Evolutionary conservation across 1,140 invertebrate species (phyloP), one percentile per base, ranked within the genome.

Genomic region (Nautilus pompilius): DNA sequence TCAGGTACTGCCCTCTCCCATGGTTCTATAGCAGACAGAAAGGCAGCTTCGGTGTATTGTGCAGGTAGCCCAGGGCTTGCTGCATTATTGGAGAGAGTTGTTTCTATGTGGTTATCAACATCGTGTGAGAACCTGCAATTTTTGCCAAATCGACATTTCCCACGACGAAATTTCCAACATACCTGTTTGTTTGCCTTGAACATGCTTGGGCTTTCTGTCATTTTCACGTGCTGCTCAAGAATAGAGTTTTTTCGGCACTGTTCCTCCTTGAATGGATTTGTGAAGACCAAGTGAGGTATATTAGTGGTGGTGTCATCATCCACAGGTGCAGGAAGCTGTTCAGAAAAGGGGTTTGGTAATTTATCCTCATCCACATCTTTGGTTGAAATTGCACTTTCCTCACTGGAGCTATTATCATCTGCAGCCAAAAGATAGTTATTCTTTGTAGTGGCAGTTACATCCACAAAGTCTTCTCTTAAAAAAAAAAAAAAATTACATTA

Each of bases 121-220:
- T 95, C 93, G 83, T 97, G 95, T 2, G 92, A 92, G 84, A 90
- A 97, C 61, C 91, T 92, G 77, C 95, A 97, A 66, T 93, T 94
- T 71, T 93, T 91, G 5, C 93, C 93, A 84, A 94, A 95, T 33
- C 91, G 86, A 78, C 95, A 97, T 22, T 89, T 86, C 5, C 94
- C 93, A 82, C 93, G 95, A 26, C 91, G 86, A 79, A 93, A 94
- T 83, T 95, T 96, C 90, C 91, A 96, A 78, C 95, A 97, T 36
- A 96, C 90, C 81, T 93, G 93, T 71, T 89, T 90, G 0, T 92
- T 92, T 80, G 94, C 91, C 80, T 89, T 87, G 73, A 88, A 57
- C 71, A 89, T 86, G 84, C 89, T 83, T 82, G 88, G 81, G 85
- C 89, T 70, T 76, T 75, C 78, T 24, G 90, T 90, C 91, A 96